phyloP scores from a whole-genome alignment of 2,797 vertebrate genomes.

The Sebastes goodei region DNA sequence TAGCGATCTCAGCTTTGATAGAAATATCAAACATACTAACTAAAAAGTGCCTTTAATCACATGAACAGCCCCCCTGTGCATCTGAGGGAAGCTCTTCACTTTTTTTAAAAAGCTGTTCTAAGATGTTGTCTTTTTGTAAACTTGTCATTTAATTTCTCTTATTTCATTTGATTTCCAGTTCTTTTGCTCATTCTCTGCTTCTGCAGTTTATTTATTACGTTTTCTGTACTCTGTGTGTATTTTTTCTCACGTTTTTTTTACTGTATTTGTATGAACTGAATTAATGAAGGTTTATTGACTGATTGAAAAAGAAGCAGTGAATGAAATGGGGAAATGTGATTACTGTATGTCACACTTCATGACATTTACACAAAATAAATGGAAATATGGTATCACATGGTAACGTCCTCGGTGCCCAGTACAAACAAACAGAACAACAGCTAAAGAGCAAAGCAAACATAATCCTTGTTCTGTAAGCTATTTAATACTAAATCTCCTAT shows the following conservation, averaged over 20 bases:
- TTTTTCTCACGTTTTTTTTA: background rate
- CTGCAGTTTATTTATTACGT: background rate
- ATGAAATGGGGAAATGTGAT: background rate
- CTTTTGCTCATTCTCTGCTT: background rate
- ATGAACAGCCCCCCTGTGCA: background rate
- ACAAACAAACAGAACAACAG: constrained; percentile 33
- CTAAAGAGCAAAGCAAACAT: constrained; percentile 7
- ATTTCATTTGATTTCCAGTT: background rate
- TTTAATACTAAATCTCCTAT: constrained; percentile 58
- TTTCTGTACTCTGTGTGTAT: background rate
- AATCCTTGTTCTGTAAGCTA: constrained; percentile 45
- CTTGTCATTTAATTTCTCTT: background rate
- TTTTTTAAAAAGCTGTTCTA: background rate
- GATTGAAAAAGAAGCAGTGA: background rate
- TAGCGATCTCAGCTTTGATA: constrained; percentile 23
- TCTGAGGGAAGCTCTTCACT: background rate
- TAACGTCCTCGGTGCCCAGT: background rate
- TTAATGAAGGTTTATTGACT: background rate
- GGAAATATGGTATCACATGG: background rate
- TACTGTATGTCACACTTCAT: background rate
- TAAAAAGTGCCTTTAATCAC: constrained; percentile 28
- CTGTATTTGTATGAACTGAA: background rate
- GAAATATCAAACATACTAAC: constrained; percentile 5
- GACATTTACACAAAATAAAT: constrained; percentile 4
- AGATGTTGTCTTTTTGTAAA: background rate